Conservation (phyloP, 92 coral and sea anemone species). For the Meandrina meandrites region DNA sequence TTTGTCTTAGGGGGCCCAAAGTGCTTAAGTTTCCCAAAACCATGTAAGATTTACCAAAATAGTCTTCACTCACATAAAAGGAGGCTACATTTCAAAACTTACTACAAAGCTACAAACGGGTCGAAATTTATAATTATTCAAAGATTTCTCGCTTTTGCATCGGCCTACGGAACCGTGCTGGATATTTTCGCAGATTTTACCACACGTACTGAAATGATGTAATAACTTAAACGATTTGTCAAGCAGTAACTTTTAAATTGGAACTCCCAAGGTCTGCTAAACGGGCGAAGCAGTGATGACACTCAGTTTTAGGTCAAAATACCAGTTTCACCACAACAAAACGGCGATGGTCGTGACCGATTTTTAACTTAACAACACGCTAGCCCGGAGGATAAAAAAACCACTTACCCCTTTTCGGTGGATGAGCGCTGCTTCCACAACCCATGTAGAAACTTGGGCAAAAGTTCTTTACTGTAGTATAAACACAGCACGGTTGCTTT, state of each 20-base stretch:
- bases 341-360: neutral
- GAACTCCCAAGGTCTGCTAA: neutral
- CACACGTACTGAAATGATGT: slow-evolving; percentile 3
- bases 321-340: slow-evolving; percentile 41
- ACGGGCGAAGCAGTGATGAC: neutral
- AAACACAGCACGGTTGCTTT: no score
- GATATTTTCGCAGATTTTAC: no score
- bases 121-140: no score
- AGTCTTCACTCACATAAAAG: neutral
- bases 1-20: neutral
- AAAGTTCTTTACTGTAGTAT: neutral
- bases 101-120: neutral
- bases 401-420: slow-evolving; percentile 24
- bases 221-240: neutral
- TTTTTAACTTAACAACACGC: neutral
- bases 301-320: neutral
- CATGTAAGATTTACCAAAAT: neutral
- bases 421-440: slow-evolving; percentile 41
- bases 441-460: slow-evolving; percentile 12
- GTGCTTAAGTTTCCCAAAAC: neutral
- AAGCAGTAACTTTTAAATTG: neutral
- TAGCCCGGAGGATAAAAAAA: neutral
- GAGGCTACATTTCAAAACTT: neutral
- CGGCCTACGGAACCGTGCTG: neutral
- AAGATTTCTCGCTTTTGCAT: neutral